Evolutionary conservation across 2,888 invertebrate genomes (phyloP).

Genomic region (Drosophila ezoana): DNA sequence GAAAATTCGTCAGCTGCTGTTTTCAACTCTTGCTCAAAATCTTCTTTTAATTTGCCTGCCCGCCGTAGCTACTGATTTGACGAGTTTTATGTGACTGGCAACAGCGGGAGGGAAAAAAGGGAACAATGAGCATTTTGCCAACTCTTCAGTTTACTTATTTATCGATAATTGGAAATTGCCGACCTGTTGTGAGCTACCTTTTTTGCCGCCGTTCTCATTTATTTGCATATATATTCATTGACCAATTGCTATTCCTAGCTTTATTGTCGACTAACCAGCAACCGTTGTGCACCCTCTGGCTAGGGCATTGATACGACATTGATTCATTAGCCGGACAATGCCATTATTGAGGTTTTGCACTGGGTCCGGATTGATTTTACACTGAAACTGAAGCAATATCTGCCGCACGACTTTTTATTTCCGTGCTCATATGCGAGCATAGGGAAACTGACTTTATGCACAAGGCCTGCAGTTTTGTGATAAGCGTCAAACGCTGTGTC

Average conservation of each 20-base stretch:
- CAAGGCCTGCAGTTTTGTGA: conserved; percentile 61
- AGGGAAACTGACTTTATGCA: conserved; percentile 5
- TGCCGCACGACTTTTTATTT: conserved; percentile 34
- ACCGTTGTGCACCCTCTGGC: not conserved
- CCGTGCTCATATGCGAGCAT: not conserved
- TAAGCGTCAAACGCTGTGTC: conserved; percentile 62
- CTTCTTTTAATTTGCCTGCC: conserved; percentile 44
- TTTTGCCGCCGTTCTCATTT: not conserved
- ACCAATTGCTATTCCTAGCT: conserved; percentile 51
- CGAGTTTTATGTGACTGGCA: conserved; percentile 51
- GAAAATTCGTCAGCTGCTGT: conserved; percentile 2
- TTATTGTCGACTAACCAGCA: conserved; percentile 51
- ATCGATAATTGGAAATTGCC: conserved; percentile 75
- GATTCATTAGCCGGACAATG: conserved; percentile 66
- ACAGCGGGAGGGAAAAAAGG: not conserved
- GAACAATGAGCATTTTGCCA: conserved; percentile 49
- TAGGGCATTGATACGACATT: conserved; percentile 52
- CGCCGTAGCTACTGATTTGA: conserved; percentile 57
- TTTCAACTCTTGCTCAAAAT: conserved; percentile 13
- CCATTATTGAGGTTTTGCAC: conserved; percentile 48
- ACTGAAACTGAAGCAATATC: not conserved
- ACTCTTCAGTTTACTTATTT: conserved; percentile 70
- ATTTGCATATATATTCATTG: conserved; percentile 59
- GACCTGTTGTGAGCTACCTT: conserved; percentile 28
- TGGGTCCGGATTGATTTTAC: not conserved